Evolutionary conservation across 2,797 vertebrate genomes (phyloP).

Genomic region (Melanotaenia parkinsoni): DNA sequence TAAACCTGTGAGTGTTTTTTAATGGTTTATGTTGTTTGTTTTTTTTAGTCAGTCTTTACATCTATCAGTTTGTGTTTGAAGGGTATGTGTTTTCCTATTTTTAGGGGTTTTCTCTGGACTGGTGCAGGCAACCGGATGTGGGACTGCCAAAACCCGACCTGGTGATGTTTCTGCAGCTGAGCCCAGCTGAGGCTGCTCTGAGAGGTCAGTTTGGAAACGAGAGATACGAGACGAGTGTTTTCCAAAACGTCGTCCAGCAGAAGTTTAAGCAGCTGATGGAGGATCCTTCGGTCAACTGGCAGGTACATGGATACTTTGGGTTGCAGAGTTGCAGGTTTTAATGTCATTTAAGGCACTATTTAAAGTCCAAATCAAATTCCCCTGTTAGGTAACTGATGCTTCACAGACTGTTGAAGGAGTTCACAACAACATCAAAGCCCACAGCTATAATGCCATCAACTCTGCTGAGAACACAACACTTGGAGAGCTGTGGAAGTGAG

Average conservation of each 20-base stretch:
- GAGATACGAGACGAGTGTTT: conserved; percentile 87
- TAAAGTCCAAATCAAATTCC: background rate
- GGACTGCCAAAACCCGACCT: conserved; percentile 96
- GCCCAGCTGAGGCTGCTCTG: conserved; percentile 73
- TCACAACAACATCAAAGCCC: conserved; percentile 83
- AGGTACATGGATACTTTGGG: conserved; percentile 79
- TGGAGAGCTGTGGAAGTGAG: conserved; percentile 88
- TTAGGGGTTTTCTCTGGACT: conserved; percentile 90
- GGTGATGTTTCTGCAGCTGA: conserved; percentile 90
- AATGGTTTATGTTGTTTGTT: too few relatives aligned
- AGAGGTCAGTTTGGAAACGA: conserved; percentile 89
- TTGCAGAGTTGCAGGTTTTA: background rate
- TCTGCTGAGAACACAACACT: conserved; percentile 76
- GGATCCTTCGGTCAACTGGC: conserved; percentile 90
- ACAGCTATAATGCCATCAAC: conserved; percentile 78
- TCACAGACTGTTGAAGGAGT: conserved; percentile 86
- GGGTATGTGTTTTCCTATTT: conserved; percentile 16
- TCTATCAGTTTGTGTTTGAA: background rate
- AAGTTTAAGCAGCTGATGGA: conserved; percentile 86
- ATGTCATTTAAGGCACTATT: background rate
- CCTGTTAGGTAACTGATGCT: conserved; percentile 85
- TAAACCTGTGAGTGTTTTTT: conserved; percentile 87
- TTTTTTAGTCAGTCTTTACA: background rate
- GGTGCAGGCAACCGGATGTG: conserved; percentile 91
- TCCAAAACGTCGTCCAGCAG: conserved; percentile 86